Base-by-base conservation (phyloP, 1,140 invertebrate species). In the Temnothorax curvispinosus region DNA sequence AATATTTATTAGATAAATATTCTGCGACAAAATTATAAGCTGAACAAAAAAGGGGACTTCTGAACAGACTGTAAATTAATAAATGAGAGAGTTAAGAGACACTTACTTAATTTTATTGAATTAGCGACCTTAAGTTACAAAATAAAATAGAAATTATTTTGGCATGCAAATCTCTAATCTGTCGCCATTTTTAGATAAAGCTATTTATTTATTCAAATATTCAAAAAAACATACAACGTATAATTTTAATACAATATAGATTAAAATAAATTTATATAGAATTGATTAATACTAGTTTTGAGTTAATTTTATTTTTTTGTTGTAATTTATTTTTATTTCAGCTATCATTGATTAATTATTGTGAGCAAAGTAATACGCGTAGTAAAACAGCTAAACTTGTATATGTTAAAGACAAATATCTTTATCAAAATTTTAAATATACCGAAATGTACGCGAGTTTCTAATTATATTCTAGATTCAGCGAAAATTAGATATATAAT, bases 401-500 rank as follows among this genome's bases (percentile, higher is more conserved):
- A 27, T 27, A 15, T 38, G 18, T 35, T 80, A 52, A 11, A 4
- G 11, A n/a, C 13, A 52, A 35, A 65, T 50, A 0, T 1, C 27
- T 71, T 13, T 56, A 69, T 81, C 35, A 18, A 41, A 27, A 56
- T 13, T 81, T 3, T 56, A 21, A 2, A 78, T 64, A 65, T 38
- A 15, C 11, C 2, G 38, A 76, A 77, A 47, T 64, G 32, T 9
- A 9, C 0, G 38, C 13, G 41, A n/a, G 2, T 18, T 60, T 76
- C 1, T 47, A 13, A 77, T 77, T 64, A 77, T 3, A 44, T 64
- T 64, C 5, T 77, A 18, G 38, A 62, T 32, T 44, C 18, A 64
- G 27, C 27, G 11, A 78, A 50, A n/a, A 27, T 78, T 65, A 65
- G 44, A 50, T 78, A 62, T 78, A 62, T 27, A 77, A 4, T 52